These are phyloP conservation scores for Diploptera punctata DNA, from an alignment of 2,888 invertebrate species.

Conservation along the genomic window DNA sequence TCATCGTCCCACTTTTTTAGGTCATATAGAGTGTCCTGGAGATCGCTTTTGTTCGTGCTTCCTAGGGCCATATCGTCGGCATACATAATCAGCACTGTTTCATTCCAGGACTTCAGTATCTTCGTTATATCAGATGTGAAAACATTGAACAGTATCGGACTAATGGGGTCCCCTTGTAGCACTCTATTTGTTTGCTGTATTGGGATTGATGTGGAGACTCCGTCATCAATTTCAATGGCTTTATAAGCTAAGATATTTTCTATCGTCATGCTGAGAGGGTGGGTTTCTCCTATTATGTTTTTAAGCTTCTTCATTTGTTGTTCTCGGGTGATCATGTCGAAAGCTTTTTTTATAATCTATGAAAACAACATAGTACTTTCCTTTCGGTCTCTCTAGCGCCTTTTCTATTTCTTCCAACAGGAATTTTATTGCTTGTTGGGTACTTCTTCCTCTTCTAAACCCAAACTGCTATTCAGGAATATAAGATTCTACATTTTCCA, in stretches of 20 bases:
- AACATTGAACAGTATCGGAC: not conserved
- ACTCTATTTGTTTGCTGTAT: not conserved
- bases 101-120: not conserved
- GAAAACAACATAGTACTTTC: too few species aligned
- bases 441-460: too few species aligned
- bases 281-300: not conserved
- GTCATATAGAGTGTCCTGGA: not conserved
- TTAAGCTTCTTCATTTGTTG: not conserved
- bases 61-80: conserved; percentile 7
- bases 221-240: not conserved
- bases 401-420: too few species aligned
- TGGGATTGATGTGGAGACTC: not conserved
- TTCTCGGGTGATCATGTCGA: not conserved
- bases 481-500: too few species aligned
- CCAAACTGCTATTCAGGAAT: too few species aligned
- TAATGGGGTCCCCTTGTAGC: not conserved
- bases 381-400: too few species aligned
- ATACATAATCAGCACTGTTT: not conserved
- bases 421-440: too few species aligned
- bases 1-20: not conserved
- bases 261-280: not conserved
- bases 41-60: not conserved
- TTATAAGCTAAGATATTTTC: not conserved
- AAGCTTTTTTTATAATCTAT: too few species aligned
- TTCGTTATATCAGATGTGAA: not conserved